A percentile compares a stretch with the other conserved stretches of the same genome.
phyloP scores from a whole-genome alignment of 2,888 invertebrate genomes.

The Brachyopa scutellaris region DNA sequence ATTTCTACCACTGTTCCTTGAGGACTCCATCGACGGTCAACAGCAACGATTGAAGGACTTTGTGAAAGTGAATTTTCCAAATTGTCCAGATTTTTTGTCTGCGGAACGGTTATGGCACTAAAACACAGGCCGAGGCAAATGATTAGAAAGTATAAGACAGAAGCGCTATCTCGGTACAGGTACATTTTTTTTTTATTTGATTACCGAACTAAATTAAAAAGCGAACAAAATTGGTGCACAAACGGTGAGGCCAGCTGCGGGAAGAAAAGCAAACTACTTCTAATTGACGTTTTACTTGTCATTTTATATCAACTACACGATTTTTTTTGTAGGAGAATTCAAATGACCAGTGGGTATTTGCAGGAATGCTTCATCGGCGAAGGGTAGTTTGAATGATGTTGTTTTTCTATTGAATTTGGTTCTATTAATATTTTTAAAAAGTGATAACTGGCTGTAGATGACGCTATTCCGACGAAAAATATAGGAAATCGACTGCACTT shows the following conservation, averaged over 20 bases:
- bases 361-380: background rate
- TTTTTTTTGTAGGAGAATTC: background rate
- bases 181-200: slow-evolving; percentile 16
- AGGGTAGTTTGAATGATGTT: background rate
- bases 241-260: slow-evolving; percentile 18
- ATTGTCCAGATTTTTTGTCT: background rate
- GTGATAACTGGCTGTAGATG: background rate
- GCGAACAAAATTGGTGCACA: slow-evolving; percentile 8
- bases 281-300: slow-evolving; percentile 61
- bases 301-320: slow-evolving; percentile 46
- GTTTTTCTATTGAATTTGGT: background rate
- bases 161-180: background rate
- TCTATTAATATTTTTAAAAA: slow-evolving; percentile 8
- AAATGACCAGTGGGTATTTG: background rate
- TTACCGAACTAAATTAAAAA: slow-evolving; percentile 17
- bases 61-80: slow-evolving; percentile 47
- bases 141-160: slow-evolving; percentile 26
- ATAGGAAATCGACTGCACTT: background rate
- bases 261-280: slow-evolving; percentile 60
- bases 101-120: slow-evolving; percentile 3
- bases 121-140: slow-evolving; percentile 14
- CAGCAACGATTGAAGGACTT: background rate
- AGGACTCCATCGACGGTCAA: background rate
- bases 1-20: background rate
- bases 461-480: background rate